A percentile compares a stretch with the other conserved stretches of the same genome.
These are phyloP conservation scores for Embiotoca jacksoni DNA, from an alignment of 2,113 vertebrate species.

Conservation along the genomic window DNA sequence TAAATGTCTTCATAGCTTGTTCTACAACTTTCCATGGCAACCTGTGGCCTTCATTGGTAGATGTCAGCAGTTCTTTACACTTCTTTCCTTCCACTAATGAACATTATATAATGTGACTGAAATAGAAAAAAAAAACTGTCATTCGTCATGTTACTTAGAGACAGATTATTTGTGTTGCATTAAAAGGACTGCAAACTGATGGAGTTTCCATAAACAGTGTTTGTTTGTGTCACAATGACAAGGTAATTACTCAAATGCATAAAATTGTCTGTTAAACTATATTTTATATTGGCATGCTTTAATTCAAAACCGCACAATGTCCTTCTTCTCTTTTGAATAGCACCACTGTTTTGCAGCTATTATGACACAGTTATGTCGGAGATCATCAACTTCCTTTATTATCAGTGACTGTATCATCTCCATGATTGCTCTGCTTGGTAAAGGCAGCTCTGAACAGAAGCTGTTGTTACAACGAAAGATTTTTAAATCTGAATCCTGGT, in stretches of 20 bases:
- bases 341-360: constrained; percentile 1
- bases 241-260: background rate
- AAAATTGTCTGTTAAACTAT: background rate
- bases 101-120: background rate
- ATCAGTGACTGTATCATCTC: constrained; percentile 3
- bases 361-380: constrained; percentile 21
- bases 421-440: constrained; percentile 15
- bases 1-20: no score
- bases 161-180: no score
- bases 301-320: background rate
- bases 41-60: no score
- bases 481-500: background rate
- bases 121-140: background rate
- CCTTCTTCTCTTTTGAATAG: background rate
- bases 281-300: background rate
- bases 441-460: constrained; percentile 5
- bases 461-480: background rate
- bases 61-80: no score
- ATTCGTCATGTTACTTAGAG: background rate
- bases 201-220: background rate
- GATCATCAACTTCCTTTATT: constrained; percentile 15
- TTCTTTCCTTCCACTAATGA: no score
- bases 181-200: background rate
- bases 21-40: no score
- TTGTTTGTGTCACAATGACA: no score